A percentile compares a stretch with the other conserved stretches of the same genome.
Conservation (phyloP, 2,113 vertebrate genomes). For the Poeciliopsis retropinna region DNA sequence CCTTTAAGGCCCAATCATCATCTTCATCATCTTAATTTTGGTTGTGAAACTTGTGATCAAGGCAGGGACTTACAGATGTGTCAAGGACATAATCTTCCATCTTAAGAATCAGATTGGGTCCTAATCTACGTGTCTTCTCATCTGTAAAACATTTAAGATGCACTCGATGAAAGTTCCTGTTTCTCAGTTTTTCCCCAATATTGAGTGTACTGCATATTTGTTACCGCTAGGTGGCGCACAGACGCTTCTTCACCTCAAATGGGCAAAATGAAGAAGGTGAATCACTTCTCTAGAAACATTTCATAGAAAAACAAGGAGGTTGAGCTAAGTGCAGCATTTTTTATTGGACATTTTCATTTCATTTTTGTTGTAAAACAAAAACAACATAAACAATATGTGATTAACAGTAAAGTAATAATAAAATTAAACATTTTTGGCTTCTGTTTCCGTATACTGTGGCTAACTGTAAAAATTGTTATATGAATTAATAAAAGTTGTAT, state of each 20-base stretch:
- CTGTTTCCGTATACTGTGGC: background rate
- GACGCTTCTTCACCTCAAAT: background rate
- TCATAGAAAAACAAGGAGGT: no score
- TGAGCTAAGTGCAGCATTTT: no score
- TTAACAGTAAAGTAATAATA: background rate
- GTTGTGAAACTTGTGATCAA: background rate
- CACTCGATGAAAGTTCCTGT: background rate
- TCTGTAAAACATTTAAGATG: background rate
- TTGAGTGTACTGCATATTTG: background rate
- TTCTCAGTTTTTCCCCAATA: background rate
- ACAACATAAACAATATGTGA: no score
- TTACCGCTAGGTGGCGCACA: background rate
- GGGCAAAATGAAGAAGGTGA: no score
- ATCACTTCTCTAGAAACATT: no score
- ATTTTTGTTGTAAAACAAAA: no score
- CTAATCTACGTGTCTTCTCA: background rate
- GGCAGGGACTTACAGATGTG: background rate
- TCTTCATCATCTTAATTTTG: background rate
- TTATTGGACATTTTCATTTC: no score
- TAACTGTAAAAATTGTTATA: background rate
- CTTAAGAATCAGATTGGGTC: background rate
- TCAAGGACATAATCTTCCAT: background rate
- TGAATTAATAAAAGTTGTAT: background rate
- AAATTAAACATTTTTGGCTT: background rate
- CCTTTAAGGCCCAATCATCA: slow-evolving; percentile 1